Evolutionary conservation across 1,140 invertebrate species (phyloP).

Genomic region (Oppia nitens): DNA sequence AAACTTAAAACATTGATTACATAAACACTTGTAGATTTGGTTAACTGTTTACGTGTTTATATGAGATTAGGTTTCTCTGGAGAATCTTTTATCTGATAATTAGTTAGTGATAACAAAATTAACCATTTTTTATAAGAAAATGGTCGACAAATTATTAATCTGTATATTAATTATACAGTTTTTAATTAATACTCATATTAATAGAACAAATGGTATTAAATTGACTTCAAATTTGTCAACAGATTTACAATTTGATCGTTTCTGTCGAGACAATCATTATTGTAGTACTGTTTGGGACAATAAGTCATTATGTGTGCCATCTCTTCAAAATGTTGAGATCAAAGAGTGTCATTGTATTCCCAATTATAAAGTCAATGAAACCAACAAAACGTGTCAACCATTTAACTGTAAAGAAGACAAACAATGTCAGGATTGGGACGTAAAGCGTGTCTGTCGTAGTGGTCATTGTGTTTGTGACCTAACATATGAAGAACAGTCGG

Average conservation of each 20-base stretch:
- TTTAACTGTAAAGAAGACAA: neutral
- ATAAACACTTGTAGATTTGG: no score
- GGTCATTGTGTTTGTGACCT: neutral
- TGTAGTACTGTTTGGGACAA: neutral
- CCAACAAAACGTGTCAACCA: neutral
- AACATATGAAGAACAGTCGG: neutral
- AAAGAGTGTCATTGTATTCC: neutral
- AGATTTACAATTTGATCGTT: neutral
- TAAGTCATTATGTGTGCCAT: neutral
- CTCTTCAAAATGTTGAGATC: neutral
- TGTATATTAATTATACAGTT: no score
- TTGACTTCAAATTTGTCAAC: no score
- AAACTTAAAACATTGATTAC: no score
- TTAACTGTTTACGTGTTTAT: no score
- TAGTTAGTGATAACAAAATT: no score
- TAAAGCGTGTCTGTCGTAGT: neutral
- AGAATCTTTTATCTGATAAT: no score
- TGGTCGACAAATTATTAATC: no score
- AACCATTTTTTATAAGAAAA: no score
- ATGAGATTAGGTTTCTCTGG: no score
- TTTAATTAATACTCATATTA: no score
- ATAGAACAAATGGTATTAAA: no score
- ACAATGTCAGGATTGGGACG: neutral
- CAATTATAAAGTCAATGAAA: neutral
- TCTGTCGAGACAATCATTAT: neutral